Base-by-base conservation (phyloP, 1,140 invertebrate species). In the Tetraneura akinire region DNA sequence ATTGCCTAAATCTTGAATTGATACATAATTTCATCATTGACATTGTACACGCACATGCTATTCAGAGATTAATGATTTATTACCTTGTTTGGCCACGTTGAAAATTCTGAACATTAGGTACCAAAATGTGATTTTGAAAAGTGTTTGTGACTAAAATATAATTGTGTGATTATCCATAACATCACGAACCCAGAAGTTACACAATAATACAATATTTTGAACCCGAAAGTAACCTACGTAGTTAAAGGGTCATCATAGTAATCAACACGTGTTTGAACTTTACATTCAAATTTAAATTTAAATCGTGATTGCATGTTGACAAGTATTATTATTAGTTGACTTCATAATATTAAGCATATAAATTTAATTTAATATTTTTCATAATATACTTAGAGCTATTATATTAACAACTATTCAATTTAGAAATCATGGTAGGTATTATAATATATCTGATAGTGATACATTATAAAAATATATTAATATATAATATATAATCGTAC, bases 241-340 rank as follows among this genome's bases (percentile, higher is more conserved):
- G 13, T 71, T 71, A 32, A n/a, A 71, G 29, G 66, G 66, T 68
- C 66, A 68, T 47, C 14, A 16, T 13, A n/a, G n/a, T n/a, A 47
- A 26, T 14, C 66, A 68, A 68, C 37, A 47, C 66, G 66, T 68
- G 37, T 68, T 68, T 47, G 42, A 68, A 68, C 37, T 45, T 57
- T 11, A 57, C 21, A 23, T 57, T 57, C 9, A 47, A 57, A 57
- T 23, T 57, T 68, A 11, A 68, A 68, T 68, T 1, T 21, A 42
- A 64, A 16, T 23, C 32, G 5, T 66, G 37, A 66, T 66, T 66
- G n/a, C 42, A 66, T 21, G 45, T 42, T 13, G 64, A 53, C 51
- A 42, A 32, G 32, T 66, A 45, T 4, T 4, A 8, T 4, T 37
- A 37, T 37, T 37, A 37, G 32, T 37, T 37, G 8, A 3, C 32